Evolutionary conservation across 2,888 invertebrate species (phyloP).

Genomic region (Nipponacmea schrenckii): DNA sequence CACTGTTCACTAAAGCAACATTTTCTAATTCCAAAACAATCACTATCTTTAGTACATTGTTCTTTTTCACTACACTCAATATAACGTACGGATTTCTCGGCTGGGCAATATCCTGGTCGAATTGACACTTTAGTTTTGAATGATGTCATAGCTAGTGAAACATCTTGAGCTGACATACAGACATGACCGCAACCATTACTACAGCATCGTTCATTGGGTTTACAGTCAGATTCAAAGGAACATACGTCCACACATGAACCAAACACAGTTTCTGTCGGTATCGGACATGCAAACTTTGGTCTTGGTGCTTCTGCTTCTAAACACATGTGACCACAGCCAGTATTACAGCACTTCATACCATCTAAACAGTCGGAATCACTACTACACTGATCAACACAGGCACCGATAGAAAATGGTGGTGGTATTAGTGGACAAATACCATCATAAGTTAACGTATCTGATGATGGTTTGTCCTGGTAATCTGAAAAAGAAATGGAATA

Average conservation of each 20-base stretch:
- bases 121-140: background rate
- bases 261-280: background rate
- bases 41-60: background rate
- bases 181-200: background rate
- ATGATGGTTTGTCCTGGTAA: background rate
- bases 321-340: constrained; percentile 1
- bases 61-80: constrained; percentile 4
- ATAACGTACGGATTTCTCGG: background rate
- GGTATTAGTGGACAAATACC: background rate
- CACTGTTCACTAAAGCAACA: constrained; percentile 1
- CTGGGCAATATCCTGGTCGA: background rate
- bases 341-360: background rate
- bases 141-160: background rate
- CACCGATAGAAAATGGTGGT: background rate
- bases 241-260: background rate
- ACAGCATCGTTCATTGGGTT: background rate
- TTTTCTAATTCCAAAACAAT: constrained; percentile 3
- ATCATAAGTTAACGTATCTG: background rate
- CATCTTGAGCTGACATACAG: background rate
- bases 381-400: background rate
- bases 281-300: background rate
- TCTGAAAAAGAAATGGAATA: background rate
- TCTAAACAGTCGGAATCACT: background rate
- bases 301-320: background rate
- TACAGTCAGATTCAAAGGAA: background rate